Evolutionary conservation across 2,113 vertebrate genomes (phyloP), one percentile per base, ranked within the genome.

Genomic region (Cranoglanis bouderius): DNA sequence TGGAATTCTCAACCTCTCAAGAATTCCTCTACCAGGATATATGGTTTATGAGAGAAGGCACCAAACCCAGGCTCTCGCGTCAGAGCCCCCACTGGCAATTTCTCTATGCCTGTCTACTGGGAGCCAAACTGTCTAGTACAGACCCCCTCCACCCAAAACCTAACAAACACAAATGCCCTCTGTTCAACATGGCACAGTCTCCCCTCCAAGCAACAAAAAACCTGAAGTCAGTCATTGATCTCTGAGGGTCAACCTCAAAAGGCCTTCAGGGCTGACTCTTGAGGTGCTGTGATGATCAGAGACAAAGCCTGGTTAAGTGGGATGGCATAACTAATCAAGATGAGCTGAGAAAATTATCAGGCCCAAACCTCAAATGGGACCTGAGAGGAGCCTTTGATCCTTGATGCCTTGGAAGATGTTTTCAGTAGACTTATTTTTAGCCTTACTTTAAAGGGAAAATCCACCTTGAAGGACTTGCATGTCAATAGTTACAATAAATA

Each of bases 21-120:
- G 95, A 96, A 94, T 95, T 95, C 94, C 93, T 95, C 90, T 91
- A 92, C 90, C 94, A 96, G 96, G 95, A 96, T 96, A 95, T 95
- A 95, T 94, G 92, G 90, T 92, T 95, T 92, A 93, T 93, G 95
- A 93, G 92, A 91, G 90, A 92, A 91, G 93, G 93, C 93, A 94
- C 90, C 89, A 85, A 92, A 93, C 93, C 91, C 81, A 90, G 91
- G 87, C 57, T 88, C 87, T 89, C 70, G 70, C 59, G 85, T 92
- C 93, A 91, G 88, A 51, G 80, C 82, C 87, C 61, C 78, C 86
- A 89, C 89, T 9, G 78, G 90, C 89, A 88, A 90, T 84, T 89
- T 87, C 72, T 89, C n/a, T 87, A 90, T 85, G 90, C 90, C 88
- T 90, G 93, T 92, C 91, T 88, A 86, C 90, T 61, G 90, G 91